Evolutionary conservation across 2,797 vertebrate genomes (phyloP).

Genomic region (Cirrhinus molitorella): DNA sequence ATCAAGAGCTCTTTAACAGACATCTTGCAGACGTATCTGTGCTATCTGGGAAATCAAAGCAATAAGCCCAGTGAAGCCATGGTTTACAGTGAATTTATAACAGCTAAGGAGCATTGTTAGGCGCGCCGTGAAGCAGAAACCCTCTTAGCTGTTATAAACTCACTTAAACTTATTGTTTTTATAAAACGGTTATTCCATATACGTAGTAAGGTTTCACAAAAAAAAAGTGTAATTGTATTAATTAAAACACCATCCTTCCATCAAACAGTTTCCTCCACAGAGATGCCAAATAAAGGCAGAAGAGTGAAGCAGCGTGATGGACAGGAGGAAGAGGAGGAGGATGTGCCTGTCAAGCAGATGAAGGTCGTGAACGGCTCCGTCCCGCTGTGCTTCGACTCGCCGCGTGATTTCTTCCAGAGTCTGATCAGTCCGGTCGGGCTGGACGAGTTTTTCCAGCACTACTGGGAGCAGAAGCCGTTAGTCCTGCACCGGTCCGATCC

Average conservation of each 20-base stretch:
- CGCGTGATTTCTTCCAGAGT: slow-evolving; percentile 83
- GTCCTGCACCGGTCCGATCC: slow-evolving; percentile 82
- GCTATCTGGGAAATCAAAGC: not conserved
- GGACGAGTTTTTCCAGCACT: slow-evolving; percentile 85
- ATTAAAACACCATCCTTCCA: too few species aligned
- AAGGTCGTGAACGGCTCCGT: slow-evolving; percentile 52
- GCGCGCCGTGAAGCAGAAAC: too few species aligned
- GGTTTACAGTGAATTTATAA: too few species aligned
- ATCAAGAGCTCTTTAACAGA: too few species aligned
- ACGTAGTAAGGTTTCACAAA: too few species aligned
- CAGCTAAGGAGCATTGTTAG: too few species aligned
- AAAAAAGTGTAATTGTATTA: too few species aligned
- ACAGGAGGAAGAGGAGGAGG: slow-evolving; percentile 52
- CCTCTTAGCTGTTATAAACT: too few species aligned
- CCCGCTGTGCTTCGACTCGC: slow-evolving; percentile 78
- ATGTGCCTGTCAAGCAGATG: slow-evolving; percentile 67
- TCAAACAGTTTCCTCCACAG: not conserved
- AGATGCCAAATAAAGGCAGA: slow-evolving; percentile 84
- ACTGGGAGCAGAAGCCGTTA: slow-evolving; percentile 92
- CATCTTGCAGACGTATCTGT: too few species aligned
- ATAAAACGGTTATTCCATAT: too few species aligned
- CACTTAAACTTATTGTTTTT: too few species aligned
- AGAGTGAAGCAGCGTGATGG: slow-evolving; percentile 32
- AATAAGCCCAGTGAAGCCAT: too few species aligned
- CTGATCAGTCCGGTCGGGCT: slow-evolving; percentile 83